Evolutionary conservation across 2,797 vertebrate genomes (phyloP).

Genomic region (Catharus ustulatus): DNA sequence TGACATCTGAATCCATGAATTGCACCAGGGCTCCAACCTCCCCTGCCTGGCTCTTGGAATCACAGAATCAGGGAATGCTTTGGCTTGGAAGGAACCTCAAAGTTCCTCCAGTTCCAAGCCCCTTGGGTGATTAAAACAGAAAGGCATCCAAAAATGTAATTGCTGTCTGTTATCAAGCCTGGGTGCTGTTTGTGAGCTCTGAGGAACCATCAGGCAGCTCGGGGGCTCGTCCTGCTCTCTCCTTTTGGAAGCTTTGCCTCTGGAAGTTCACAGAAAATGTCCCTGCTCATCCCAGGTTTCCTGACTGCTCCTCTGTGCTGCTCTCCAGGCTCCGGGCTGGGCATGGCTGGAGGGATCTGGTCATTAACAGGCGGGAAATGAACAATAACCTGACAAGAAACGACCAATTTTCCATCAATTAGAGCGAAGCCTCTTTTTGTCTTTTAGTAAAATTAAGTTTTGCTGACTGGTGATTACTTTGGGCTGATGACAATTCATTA

Average conservation of each 20-base stretch:
- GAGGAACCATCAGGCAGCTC: background rate
- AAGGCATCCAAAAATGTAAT: background rate
- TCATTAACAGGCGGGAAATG: slow-evolving; percentile 68
- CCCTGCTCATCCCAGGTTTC: background rate
- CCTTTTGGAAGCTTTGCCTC: background rate
- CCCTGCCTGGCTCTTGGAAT: background rate
- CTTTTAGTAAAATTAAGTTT: slow-evolving; percentile 52
- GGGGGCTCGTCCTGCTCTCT: rapidly evolving
- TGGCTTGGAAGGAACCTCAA: background rate
- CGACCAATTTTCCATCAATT: slow-evolving; percentile 70
- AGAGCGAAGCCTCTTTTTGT: slow-evolving; percentile 57
- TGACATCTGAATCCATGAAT: background rate
- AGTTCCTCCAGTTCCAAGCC: background rate
- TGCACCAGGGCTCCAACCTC: background rate
- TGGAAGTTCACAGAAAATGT: background rate
- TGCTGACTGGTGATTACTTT: slow-evolving; percentile 45
- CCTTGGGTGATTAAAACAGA: background rate
- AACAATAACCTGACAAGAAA: slow-evolving; percentile 68
- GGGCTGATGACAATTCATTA: slow-evolving; percentile 59
- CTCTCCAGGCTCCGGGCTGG: background rate
- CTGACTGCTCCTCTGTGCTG: background rate
- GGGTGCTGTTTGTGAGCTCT: background rate
- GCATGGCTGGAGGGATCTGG: slow-evolving; percentile 50
- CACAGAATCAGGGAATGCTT: background rate
- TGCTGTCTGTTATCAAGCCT: rapidly evolving